Conservation (phyloP, 2,888 invertebrate genomes). For the Mactromeris polynyma region DNA sequence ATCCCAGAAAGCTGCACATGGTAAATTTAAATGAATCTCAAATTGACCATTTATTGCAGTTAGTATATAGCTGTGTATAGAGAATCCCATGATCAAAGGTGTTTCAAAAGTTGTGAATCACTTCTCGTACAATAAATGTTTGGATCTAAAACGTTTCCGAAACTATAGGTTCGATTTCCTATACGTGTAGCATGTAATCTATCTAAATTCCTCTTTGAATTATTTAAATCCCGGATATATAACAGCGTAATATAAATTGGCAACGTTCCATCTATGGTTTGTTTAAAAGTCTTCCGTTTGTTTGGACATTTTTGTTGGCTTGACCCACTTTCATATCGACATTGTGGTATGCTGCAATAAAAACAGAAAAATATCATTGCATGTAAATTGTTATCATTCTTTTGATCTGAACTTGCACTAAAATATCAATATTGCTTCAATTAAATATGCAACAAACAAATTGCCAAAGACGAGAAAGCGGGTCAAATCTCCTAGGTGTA, state of each 20-base stretch:
- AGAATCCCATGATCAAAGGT: no score
- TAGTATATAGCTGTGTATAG: no score
- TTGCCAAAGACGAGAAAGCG: no score
- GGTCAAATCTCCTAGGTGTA: no score
- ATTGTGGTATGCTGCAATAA: neutral
- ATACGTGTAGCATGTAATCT: neutral
- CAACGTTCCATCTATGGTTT: neutral
- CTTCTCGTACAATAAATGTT: neutral
- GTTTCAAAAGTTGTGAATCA: no score
- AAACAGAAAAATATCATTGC: neutral
- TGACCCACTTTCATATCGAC: neutral
- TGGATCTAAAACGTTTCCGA: neutral
- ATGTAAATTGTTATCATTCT: neutral
- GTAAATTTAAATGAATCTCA: no score
- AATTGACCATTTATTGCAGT: no score
- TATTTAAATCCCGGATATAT: neutral
- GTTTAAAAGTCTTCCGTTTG: neutral
- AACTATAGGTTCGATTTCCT: neutral
- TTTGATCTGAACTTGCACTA: neutral
- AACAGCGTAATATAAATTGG: neutral
- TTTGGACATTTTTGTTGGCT: neutral
- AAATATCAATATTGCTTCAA: neutral
- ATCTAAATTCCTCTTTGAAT: neutral
- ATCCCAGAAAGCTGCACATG: no score
- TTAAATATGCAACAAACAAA: no score